Evolutionary conservation across 2,888 invertebrate genomes (phyloP), one percentile per base, ranked within the genome.

Genomic region (Himalopsyche tibetana): DNA sequence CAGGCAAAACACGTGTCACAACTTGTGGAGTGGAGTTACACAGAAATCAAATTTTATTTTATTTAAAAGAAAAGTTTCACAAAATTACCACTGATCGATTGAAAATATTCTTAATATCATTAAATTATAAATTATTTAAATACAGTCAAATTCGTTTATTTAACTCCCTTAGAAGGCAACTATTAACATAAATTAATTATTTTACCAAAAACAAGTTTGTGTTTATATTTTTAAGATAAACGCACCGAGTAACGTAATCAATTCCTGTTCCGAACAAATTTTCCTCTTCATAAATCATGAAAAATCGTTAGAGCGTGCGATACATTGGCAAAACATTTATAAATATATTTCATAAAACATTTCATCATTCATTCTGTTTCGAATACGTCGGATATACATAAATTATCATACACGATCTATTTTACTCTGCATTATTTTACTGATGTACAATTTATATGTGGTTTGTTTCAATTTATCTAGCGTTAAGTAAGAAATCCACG

Each of bases 371-470:
- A 74, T 74, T 74, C 74, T 38, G 11, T 12, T 74, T 15, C 3
- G 38, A 74, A 74, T 74, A 74, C 74, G 12, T 74, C 74, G 74
- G 74, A 74, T 74, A 74, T 74, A 74, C 74, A 74, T 74, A 74
- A 74, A 74, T 74, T 74, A 74, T 74, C 74, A 74, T 38, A 74
- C 6, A 38, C 74, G 38, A 74, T 74, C 74, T 36, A 74, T 74
- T 36, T 38, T 38, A 74, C 38, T 74, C 74, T 36, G 74, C 4
- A 74, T 74, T 74, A 28, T 28, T 36, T 19, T 69, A 74, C 38
- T 15, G 74, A 74, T 38, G 36, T 3, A 19, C 5, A 15, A 15
- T 36, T 74, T 69, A 69, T 69, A 74, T 74, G 15, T 12, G 11
- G 4, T 74, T 74, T 74, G 12, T 74, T 74, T 74, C 38, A 12